Base-by-base conservation (phyloP, 2,113 vertebrate species). In the Odontophorus gujanensis region DNA sequence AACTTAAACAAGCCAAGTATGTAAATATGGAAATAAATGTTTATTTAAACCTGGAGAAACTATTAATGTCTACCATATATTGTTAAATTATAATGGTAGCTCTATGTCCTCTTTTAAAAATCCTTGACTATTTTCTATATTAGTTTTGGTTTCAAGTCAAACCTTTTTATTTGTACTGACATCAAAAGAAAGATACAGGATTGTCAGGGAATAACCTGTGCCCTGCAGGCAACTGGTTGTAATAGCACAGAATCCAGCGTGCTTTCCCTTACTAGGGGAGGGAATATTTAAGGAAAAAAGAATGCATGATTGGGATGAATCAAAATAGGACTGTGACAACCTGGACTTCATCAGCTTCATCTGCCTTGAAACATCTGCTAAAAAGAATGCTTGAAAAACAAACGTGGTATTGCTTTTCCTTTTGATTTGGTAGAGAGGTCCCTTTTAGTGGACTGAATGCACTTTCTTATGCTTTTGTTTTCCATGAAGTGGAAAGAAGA, bases 1-100 rank as follows among this genome's bases (percentile, higher is more conserved):
- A 98, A 69, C 98, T 99, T 16, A 97, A 96, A 93, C 99, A 99
- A 95, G 99, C 99, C 21, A 99, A 98, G 99, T 99, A 96, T 68
- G 98, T 91, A 36, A 34, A 50, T 3, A 1, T 36, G 8, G 16
- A 75, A 62, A 12, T 42, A 34, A 7, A 57, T 0, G 10, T 28
- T 71, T 66, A 17, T 11, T 83, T 76, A 47, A 58, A 6, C 19
- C 8, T 34, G 20, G 14, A 85, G 9, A 63, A 68, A 24, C 13
- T 32, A 30, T 69, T 7, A 1, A 0, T 58, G 25, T 53, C 51
- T 53, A 30, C 51, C 14, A 9, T 28, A 25, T 25, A 9, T 7
- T 51, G 14, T 55, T 61, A 10, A 15, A 11, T 59, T 53, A 16
- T 66, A 25, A 4, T 34, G 50, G 8, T 74, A 74, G 42, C 24